Evolutionary conservation across 2,113 vertebrate species (phyloP), one percentile per base, ranked within the genome.

Genomic region (Triplophysa siluroides): DNA sequence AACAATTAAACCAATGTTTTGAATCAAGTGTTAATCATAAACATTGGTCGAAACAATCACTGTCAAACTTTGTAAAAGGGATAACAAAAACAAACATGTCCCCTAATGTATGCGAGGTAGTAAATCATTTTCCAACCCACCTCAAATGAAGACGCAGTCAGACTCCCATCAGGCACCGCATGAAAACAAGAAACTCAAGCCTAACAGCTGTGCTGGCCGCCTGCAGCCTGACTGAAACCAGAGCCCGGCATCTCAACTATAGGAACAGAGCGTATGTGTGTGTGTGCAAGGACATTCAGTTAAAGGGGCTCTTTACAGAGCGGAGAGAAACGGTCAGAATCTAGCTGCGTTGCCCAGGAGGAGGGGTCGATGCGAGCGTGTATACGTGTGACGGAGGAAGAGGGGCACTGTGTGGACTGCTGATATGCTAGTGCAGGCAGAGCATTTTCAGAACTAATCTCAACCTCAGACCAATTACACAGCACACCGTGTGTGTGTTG

Each of bases 161-260:
- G 78, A 84, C 54, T n/a, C 74, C 81, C 64, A 65, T 78, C 62
- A 86, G 88, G 79, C 76, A 76, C 80, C 78, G 83, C 87, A 88
- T 76, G 83, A 82, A 88, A 91, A 90, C 85, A 81, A 71, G 12
- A 87, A 85, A 88, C 87, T 88, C 73, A 76, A 84, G 78, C 83
- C 80, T 45, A 84, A 80, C 85, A 83, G 85, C 88, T 84, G 66
- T 38, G 54, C 78, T 80, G 81, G 79, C 76, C 75, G 90, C 86
- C 88, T 83, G 71, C 86, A 89, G 88, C 87, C 86, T 86, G 82
- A 90, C 87, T 89, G 92, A 93, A 93, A 93, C 91, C 80, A 88
- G 90, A 93, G 85, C 84, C 78, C 90, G 87, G 80, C 88, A 85
- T 91, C 90, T 84, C 85, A 85, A 21, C 85, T 85, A 86, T 87